These are phyloP conservation scores for Cossypha polioptera DNA, from an alignment of 2,797 vertebrate species.

Conservation along the genomic window DNA sequence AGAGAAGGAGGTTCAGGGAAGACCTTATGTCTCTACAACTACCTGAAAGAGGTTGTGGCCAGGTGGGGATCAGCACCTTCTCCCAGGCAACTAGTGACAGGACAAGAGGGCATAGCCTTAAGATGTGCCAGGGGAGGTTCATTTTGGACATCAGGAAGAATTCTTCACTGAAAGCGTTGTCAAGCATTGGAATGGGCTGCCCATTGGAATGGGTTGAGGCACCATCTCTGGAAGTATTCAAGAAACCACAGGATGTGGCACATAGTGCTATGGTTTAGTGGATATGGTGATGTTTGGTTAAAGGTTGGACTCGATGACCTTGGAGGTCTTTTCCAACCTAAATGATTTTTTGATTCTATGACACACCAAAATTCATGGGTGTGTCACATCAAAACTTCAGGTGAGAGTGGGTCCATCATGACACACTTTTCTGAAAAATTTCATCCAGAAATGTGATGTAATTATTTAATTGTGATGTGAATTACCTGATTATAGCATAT, in stretches of 20 bases:
- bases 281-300: background rate
- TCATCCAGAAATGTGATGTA: background rate
- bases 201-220: too few species aligned
- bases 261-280: accelerated
- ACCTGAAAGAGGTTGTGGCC: background rate
- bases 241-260: background rate
- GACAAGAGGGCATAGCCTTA: background rate
- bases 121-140: background rate
- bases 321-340: background rate
- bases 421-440: background rate
- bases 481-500: background rate
- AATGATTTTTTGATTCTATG: background rate
- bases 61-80: background rate
- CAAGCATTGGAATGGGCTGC: background rate
- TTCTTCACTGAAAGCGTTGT: background rate
- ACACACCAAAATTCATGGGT: background rate
- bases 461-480: background rate
- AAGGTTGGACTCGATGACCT: background rate
- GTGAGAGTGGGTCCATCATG: background rate
- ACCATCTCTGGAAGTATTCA: background rate
- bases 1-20: background rate
- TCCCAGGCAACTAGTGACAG: background rate
- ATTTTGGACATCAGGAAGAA: background rate
- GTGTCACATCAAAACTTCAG: background rate
- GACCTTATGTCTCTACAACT: background rate